These are phyloP conservation scores for Acanthosepion esculentum DNA, from an alignment of 2,888 invertebrate genomes.

Conservation along the genomic window DNA sequence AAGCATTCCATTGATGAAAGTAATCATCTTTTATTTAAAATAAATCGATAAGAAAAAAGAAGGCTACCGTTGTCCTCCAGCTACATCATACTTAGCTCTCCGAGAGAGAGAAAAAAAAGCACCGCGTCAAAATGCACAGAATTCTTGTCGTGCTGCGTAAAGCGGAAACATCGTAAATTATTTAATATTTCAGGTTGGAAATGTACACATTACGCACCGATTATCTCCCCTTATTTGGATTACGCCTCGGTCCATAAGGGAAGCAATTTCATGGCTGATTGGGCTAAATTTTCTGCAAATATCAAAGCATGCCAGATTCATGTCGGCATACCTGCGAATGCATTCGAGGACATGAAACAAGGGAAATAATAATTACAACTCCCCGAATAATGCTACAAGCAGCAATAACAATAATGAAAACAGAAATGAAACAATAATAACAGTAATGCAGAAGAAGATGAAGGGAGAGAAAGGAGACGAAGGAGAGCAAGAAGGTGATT, in stretches of 20 bases:
- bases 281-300: not conserved
- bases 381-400: not conserved
- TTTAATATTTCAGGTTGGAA: not conserved
- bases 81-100: not conserved
- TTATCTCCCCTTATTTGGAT: not conserved
- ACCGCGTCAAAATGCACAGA: not conserved
- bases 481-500: no score
- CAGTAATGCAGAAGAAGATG: no score
- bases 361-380: not conserved
- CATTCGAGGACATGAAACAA: not conserved
- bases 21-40: not conserved
- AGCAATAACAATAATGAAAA: not conserved
- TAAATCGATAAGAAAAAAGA: not conserved
- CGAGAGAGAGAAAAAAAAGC: not conserved
- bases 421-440: not conserved
- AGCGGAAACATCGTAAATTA: not conserved
- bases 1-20: not conserved
- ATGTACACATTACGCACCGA: not conserved
- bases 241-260: not conserved
- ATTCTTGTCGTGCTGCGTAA: not conserved
- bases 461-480: no score
- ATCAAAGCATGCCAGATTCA: not conserved
- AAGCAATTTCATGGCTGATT: constrained; percentile 13
- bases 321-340: not conserved
- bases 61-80: not conserved